phyloP scores from a whole-genome alignment of 2,888 invertebrate genomes.

The Nematopogon swammerdamellus region DNA sequence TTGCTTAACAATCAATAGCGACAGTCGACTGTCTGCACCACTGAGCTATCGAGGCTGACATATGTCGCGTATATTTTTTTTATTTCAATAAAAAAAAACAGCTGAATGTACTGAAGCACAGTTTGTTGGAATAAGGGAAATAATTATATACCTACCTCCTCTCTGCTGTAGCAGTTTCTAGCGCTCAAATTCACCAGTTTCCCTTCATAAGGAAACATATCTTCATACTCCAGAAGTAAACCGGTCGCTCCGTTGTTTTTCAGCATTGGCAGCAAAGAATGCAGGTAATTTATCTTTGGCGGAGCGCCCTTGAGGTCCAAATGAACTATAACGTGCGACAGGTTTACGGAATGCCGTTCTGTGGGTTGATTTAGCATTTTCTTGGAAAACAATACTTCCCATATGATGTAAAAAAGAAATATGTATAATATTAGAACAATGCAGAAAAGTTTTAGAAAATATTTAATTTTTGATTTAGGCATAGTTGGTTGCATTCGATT shows the following conservation, averaged over 20 bases:
- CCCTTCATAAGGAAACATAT: slow-evolving; percentile 79
- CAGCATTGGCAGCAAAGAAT: slow-evolving; percentile 59
- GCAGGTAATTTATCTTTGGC: slow-evolving; percentile 61
- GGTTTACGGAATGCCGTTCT: neutral
- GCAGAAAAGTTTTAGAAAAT: neutral
- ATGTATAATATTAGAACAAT: neutral
- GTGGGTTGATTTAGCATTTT: neutral
- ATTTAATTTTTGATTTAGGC: too few species aligned
- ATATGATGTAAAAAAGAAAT: neutral
- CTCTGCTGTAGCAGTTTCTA: slow-evolving; percentile 57
- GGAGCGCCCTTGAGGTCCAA: slow-evolving; percentile 85
- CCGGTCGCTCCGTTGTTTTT: slow-evolving; percentile 70
- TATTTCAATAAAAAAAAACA: too few species aligned
- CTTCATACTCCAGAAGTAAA: slow-evolving; percentile 80
- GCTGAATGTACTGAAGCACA: too few species aligned
- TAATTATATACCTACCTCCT: slow-evolving; percentile 27
- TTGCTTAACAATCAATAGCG: too few species aligned
- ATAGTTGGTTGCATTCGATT: too few species aligned
- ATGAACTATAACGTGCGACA: slow-evolving; percentile 68
- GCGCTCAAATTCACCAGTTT: slow-evolving; percentile 57
- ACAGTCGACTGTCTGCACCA: too few species aligned
- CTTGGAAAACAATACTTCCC: neutral
- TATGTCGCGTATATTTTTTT: too few species aligned
- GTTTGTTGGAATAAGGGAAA: too few species aligned
- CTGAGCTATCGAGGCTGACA: too few species aligned